Base-by-base conservation (phyloP, 1,140 invertebrate genomes). In the Formica exsecta region DNA sequence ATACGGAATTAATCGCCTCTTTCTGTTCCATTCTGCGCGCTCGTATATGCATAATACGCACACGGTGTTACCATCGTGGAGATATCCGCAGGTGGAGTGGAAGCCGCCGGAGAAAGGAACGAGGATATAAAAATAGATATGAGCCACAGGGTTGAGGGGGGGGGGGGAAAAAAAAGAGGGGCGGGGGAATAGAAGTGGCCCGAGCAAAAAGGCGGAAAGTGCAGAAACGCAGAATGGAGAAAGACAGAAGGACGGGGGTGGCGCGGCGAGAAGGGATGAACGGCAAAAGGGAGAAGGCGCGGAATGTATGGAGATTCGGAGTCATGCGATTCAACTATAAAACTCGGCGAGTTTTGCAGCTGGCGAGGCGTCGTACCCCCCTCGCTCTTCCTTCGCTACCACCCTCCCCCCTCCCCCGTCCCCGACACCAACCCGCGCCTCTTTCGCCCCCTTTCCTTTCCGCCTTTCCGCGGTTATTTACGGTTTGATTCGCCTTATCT, bases 241-340 rank as follows among this genome's bases (percentile, higher is more conserved):
- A 85, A 65, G 71, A 83, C 76, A 62, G 76, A 81, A 80, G 11
- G 86, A 70, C 87, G 85, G 68, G 19, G 51, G 62, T 51, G 61
- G 38, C 44, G 32, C 16, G 66, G 41, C 22, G 51, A 38, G 64
- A 86, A 65, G 38, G 62, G 62, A 73, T 85, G 90, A 86, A 75
- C 68, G 66, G 68, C 85, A 54, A 77, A 74, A 75, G 86, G 70
- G 77, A 62, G 75, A 89, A 79, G 87, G 76, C 80, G 89, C 84
- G 91, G 92, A 94, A 95, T 94, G 94, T 93, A 95, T 94, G 94
- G 93, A 94, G 93, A 95, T 95, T 93, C 86, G 88, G 91, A 95
- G 94, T 95, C 94, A 95, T 95, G 94, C 94, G 92, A 95, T 95
- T 95, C 94, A 95, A 95, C 94, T 95, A 95, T 95, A 95, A 95